phyloP scores from a whole-genome alignment of 2,113 vertebrate genomes.

The Atherinomorus stipes region DNA sequence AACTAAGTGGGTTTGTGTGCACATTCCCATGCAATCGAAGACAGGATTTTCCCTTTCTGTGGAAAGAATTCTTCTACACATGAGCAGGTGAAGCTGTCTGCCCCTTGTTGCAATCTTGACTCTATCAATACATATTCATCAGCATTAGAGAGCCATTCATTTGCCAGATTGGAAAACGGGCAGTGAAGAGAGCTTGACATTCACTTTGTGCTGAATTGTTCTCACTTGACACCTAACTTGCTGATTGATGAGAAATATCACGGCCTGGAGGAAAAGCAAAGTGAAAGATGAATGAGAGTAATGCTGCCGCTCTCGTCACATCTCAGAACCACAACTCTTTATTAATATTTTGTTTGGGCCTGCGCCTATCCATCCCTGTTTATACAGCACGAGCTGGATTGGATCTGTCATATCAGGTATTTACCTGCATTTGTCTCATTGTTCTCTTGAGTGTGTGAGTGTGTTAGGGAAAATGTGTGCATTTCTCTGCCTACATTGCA shows the following conservation, averaged over 20 bases:
- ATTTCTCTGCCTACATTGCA: background rate
- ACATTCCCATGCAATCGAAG: background rate
- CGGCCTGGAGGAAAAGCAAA: slow-evolving; percentile 77
- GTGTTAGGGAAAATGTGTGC: background rate
- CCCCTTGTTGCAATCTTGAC: slow-evolving; percentile 80
- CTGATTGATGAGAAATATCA: slow-evolving; percentile 85
- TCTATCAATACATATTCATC: slow-evolving; percentile 86
- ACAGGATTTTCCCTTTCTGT: slow-evolving; percentile 26
- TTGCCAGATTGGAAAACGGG: slow-evolving; percentile 72
- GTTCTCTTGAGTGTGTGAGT: slow-evolving; percentile 44
- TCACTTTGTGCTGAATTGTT: slow-evolving; percentile 78
- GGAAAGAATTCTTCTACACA: slow-evolving; percentile 23
- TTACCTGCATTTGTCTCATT: slow-evolving; percentile 80
- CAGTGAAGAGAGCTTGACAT: slow-evolving; percentile 76
- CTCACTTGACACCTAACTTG: slow-evolving; percentile 79
- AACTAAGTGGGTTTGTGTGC: background rate
- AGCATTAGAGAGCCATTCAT: slow-evolving; percentile 87
- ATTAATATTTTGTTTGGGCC: slow-evolving; percentile 82
- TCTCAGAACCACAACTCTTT: slow-evolving; percentile 82
- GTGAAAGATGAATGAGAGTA: slow-evolving; percentile 82
- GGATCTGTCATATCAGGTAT: slow-evolving; percentile 82
- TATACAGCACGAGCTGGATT: slow-evolving; percentile 78
- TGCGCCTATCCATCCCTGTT: slow-evolving; percentile 79
- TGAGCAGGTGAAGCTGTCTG: slow-evolving; percentile 53
- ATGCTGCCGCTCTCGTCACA: slow-evolving; percentile 75